Evolutionary conservation across 2,113 vertebrate genomes (phyloP).

Genomic region (Osmerus mordax): DNA sequence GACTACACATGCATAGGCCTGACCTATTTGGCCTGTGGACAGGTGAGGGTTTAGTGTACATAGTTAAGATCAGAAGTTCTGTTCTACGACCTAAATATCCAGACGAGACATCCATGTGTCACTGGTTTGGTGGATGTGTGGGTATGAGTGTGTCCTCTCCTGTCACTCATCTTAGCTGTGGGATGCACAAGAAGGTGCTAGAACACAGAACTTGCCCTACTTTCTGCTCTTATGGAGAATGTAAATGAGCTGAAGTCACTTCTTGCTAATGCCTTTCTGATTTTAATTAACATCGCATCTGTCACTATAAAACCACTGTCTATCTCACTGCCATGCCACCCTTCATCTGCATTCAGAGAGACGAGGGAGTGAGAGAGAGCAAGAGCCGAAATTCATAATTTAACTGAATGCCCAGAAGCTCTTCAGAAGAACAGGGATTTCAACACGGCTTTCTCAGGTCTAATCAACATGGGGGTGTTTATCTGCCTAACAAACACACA

Average conservation of each 20-base stretch:
- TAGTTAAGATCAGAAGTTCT: too few relatives aligned
- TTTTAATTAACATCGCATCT: conserved; percentile 63
- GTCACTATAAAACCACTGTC: conserved; percentile 56
- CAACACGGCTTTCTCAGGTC: conserved; percentile 49
- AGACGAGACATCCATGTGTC: too few relatives aligned
- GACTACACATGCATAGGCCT: too few relatives aligned
- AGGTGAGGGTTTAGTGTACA: too few relatives aligned
- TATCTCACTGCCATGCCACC: conserved; percentile 57
- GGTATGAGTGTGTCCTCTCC: background rate
- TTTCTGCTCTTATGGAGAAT: conserved; percentile 42
- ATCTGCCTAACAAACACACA: background rate
- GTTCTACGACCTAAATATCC: too few relatives aligned
- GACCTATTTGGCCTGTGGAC: too few relatives aligned
- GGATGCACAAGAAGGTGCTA: conserved; percentile 40
- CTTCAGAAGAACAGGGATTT: conserved; percentile 55
- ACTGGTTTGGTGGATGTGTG: too few relatives aligned
- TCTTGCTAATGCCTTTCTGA: conserved; percentile 55
- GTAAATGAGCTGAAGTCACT: conserved; percentile 59
- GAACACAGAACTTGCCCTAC: conserved; percentile 59
- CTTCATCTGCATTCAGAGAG: conserved; percentile 38
- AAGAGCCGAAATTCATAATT: conserved; percentile 65
- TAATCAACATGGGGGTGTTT: conserved; percentile 50
- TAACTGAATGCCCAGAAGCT: conserved; percentile 65
- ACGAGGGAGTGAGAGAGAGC: conserved; percentile 3
- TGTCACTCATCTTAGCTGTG: conserved; percentile 49